These are phyloP conservation scores for Pollenia amentaria DNA, from an alignment of 2,888 invertebrate genomes.

Conservation along the genomic window DNA sequence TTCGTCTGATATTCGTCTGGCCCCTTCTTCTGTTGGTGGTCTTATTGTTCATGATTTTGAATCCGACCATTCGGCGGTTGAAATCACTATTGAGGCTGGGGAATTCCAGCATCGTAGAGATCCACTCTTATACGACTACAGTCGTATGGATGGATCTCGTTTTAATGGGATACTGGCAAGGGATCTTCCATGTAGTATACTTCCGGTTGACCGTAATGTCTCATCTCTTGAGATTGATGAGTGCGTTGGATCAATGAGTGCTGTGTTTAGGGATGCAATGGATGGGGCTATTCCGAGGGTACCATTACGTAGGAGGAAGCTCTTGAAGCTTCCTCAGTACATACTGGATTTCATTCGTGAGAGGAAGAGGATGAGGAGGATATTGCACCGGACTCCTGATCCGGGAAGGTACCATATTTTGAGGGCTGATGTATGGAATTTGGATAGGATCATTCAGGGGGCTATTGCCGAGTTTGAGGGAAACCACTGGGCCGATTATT, in stretches of 20 bases:
- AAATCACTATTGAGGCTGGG: neutral
- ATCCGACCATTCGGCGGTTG: neutral
- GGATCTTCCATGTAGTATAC: neutral
- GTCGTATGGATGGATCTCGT: too few relatives aligned
- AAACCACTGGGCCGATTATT: neutral
- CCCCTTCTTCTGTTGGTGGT: neutral
- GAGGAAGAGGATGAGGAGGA: neutral
- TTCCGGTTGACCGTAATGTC: neutral
- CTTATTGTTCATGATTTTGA: neutral
- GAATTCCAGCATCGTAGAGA: neutral
- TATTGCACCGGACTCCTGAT: neutral
- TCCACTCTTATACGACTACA: too few relatives aligned
- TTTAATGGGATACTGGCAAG: too few relatives aligned
- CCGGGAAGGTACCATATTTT: neutral
- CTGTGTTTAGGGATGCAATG: too few relatives aligned
- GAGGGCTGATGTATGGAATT: neutral
- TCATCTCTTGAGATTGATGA: neutral
- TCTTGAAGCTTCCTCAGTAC: neutral
- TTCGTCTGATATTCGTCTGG: neutral
- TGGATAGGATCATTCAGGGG: conserved; percentile 4
- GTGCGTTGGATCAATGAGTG: neutral
- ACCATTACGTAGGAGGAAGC: neutral
- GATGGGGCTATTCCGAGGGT: neutral
- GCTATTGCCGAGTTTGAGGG: neutral
- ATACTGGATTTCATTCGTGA: neutral